phyloP scores from a whole-genome alignment of 2,888 invertebrate genomes.

The Caradrina kadenii region DNA sequence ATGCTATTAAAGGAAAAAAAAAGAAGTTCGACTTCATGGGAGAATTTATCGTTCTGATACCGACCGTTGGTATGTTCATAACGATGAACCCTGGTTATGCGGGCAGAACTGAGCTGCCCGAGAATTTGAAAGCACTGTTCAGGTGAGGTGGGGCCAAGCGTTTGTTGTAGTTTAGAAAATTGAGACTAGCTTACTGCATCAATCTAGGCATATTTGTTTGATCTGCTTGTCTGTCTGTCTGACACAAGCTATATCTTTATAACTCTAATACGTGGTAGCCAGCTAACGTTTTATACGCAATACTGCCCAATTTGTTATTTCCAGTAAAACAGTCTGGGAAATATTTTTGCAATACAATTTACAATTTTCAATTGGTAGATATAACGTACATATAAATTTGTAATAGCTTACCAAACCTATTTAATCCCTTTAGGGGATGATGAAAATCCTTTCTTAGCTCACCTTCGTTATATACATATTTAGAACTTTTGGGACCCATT shows the following conservation, averaged over 20 bases:
- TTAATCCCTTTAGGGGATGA: too few species aligned
- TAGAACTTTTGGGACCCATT: too few species aligned
- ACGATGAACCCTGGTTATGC: slow-evolving; percentile 99
- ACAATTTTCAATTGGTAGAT: too few species aligned
- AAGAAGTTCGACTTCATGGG: slow-evolving; percentile 96
- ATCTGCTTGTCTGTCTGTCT: background rate
- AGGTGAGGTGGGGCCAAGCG: slow-evolving; percentile 72
- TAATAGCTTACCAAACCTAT: too few species aligned
- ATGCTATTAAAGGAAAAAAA: slow-evolving; percentile 96
- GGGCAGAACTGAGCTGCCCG: slow-evolving; percentile 96
- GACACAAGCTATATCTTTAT: background rate
- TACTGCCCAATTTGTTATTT: too few species aligned
- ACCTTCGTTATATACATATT: too few species aligned
- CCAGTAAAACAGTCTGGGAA: too few species aligned
- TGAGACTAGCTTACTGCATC: background rate
- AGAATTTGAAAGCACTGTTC: slow-evolving; percentile 94
- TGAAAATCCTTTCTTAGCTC: too few species aligned
- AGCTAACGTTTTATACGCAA: background rate
- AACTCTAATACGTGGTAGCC: background rate
- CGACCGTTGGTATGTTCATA: slow-evolving; percentile 97
- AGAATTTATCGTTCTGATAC: slow-evolving; percentile 93
- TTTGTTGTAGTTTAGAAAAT: background rate
- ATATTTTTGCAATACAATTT: too few species aligned
- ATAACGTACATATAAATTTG: too few species aligned
- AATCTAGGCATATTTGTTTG: too few species aligned